A percentile compares a stretch with the other conserved stretches of the same genome.
phyloP scores from a whole-genome alignment of 2,113 vertebrate species.

The Oreochromis tanganicae region DNA sequence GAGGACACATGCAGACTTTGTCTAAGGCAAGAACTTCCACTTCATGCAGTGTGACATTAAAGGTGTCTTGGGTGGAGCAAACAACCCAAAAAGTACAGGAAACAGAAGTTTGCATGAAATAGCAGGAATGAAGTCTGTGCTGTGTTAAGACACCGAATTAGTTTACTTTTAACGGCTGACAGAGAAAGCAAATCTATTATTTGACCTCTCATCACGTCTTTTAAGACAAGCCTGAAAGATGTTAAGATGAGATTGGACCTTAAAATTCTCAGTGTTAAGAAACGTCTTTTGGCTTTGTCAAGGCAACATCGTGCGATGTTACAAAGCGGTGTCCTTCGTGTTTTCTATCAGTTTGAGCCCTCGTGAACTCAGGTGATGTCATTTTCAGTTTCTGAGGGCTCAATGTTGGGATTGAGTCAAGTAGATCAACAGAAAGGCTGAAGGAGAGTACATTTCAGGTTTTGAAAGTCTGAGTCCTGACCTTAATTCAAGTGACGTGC shows the following conservation, averaged over 20 bases:
- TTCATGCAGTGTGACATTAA: background rate
- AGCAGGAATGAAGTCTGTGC: background rate
- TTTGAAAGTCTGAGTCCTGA: background rate
- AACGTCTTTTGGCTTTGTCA: background rate
- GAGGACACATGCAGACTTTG: background rate
- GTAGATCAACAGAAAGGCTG: background rate
- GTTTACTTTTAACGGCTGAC: background rate
- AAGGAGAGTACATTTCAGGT: rapidly evolving
- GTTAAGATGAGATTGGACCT: background rate
- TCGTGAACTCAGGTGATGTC: background rate
- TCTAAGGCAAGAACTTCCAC: background rate
- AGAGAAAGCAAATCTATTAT: background rate
- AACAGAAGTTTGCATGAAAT: background rate
- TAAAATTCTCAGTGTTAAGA: background rate
- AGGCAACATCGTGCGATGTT: rapidly evolving
- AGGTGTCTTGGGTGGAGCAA: background rate
- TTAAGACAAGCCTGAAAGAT: background rate
- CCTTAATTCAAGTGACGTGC: background rate
- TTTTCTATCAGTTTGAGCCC: background rate
- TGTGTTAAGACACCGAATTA: background rate
- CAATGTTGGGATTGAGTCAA: background rate
- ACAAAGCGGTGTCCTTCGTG: rapidly evolving
- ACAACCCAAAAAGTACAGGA: rapidly evolving
- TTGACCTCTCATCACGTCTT: background rate
- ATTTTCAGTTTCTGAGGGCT: background rate